Evolutionary conservation across 2,113 vertebrate genomes (phyloP), one percentile per base, ranked within the genome.

Genomic region (Clarias gariepinus): DNA sequence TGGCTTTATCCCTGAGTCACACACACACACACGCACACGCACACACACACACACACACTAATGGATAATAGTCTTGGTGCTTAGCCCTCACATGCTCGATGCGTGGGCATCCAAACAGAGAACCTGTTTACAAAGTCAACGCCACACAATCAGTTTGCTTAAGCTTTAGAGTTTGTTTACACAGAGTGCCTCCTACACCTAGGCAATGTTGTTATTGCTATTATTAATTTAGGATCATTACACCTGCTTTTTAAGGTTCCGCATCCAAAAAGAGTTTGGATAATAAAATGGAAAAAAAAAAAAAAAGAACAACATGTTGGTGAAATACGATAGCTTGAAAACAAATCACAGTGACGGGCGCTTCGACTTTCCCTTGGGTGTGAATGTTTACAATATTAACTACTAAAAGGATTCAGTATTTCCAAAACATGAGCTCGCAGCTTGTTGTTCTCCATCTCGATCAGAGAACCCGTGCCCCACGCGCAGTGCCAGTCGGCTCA

Each of bases 101-200:
- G 83, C 92, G 92, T 89, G 86, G 85, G 78, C n/a, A 86, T 57
- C 30, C 87, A 89, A 89, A 91, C 91, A 90, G 89, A 92, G 93
- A 93, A 91, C 91, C 93, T 94, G 93, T 94, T 95, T 92, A 92
- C 93, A 93, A 91, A 91, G 91, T 94, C 94, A 93, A 93, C 92
- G 87, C 92, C 91, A 92, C 93, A 92, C 93, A 94, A 94, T 94
- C 94, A 94, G 92, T 90, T 92, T 91, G 91, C 93, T 94, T 93
- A 81, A 47, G 77, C 85, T 61, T 81, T 81, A 25, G 85, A 68
- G 41, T 86, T 81, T 86, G 85, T 86, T 81, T 86, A 86, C 61
- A 55, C 30, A 3, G 15, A 52, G 53, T 81, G 61, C 76, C 58
- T 69, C 58, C 85, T 33, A 73, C 83, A 76, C 68, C 36, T 68